Conservation (phyloP, 2,888 invertebrate genomes). For the Bursaphelenchus okinawaensis region DNA sequence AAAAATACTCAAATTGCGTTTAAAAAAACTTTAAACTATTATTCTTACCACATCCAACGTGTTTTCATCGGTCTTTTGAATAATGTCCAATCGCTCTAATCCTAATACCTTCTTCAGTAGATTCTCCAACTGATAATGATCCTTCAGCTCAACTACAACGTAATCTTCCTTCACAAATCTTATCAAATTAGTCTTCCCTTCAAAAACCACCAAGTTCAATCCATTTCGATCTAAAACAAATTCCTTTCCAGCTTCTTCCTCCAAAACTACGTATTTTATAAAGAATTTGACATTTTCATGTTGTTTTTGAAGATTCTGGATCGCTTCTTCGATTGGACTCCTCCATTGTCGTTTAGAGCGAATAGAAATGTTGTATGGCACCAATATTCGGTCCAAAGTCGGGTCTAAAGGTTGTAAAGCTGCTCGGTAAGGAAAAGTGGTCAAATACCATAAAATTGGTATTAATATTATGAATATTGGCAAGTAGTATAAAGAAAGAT, state of each 20-base stretch:
- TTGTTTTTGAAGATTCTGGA: not conserved
- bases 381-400: slow-evolving; percentile 2
- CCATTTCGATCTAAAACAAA: not conserved
- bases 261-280: no score
- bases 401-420: slow-evolving; percentile 16
- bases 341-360: not conserved
- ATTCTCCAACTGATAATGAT: not conserved
- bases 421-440: slow-evolving; percentile 38
- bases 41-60: not conserved
- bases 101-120: not conserved
- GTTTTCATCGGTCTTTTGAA: not conserved
- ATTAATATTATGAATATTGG: slow-evolving; percentile 36
- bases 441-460: slow-evolving; percentile 40
- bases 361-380: slow-evolving; percentile 1
- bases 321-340: not conserved
- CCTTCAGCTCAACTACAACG: not conserved
- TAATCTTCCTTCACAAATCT: not conserved
- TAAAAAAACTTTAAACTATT: no score
- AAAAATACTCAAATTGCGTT: no score
- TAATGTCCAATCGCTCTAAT: not conserved
- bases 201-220: not conserved
- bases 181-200: not conserved
- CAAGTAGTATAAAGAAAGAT: slow-evolving; percentile 26
- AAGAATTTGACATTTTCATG: not conserved
- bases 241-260: not conserved